These are phyloP conservation scores for Xiphophorus couchianus DNA, from an alignment of 2,113 vertebrate genomes.

Conservation along the genomic window DNA sequence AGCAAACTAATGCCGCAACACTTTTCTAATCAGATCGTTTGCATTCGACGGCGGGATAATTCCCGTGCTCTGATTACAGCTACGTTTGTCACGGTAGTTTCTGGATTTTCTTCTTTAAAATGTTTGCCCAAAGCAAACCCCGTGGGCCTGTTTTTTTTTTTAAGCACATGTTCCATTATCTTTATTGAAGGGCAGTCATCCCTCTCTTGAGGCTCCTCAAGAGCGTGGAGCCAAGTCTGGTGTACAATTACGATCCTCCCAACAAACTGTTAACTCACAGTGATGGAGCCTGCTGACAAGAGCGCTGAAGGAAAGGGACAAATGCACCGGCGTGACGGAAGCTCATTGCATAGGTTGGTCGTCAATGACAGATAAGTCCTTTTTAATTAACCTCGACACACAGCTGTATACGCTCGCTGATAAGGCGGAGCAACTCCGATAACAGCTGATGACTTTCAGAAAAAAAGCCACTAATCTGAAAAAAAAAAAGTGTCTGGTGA, in stretches of 20 bases:
- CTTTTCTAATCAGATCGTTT: slow-evolving; percentile 34
- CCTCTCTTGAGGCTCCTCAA: slow-evolving; percentile 21
- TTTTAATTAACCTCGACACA: slow-evolving; percentile 30
- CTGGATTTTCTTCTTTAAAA: slow-evolving; percentile 19
- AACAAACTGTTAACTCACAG: slow-evolving; percentile 50
- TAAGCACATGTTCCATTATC: slow-evolving; percentile 26
- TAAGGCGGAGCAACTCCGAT: slow-evolving; percentile 1
- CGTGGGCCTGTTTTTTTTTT: background rate
- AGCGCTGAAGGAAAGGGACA: slow-evolving; percentile 24
- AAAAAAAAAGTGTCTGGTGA: background rate
- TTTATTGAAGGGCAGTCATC: slow-evolving; percentile 43
- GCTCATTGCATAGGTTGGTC: slow-evolving; percentile 41
- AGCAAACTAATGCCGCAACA: slow-evolving; percentile 13
- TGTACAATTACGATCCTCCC: slow-evolving; percentile 47
- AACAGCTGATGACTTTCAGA: background rate
- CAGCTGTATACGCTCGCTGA: background rate
- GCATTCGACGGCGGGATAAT: slow-evolving; percentile 9
- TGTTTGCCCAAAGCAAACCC: slow-evolving; percentile 6
- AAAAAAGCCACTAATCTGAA: background rate
- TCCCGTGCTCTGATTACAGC: slow-evolving; percentile 29
- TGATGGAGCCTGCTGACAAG: slow-evolving; percentile 57
- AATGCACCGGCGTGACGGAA: slow-evolving; percentile 42
- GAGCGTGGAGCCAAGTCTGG: slow-evolving; percentile 38
- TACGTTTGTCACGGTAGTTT: background rate
- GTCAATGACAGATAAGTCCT: slow-evolving; percentile 30